Conservation (phyloP, 2,888 invertebrate species). For the Mesoligia furuncula region DNA sequence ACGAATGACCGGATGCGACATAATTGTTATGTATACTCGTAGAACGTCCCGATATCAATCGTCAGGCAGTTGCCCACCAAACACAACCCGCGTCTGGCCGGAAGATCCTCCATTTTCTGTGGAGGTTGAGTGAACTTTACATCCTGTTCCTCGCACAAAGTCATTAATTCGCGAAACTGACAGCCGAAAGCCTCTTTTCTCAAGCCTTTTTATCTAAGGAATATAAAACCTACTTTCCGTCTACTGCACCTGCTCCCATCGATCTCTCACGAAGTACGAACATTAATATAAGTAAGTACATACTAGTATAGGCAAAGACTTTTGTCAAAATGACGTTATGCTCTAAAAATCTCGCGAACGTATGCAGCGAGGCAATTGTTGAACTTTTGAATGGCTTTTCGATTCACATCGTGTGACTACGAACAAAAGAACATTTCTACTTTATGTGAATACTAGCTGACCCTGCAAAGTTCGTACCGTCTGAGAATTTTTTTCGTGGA, state of each 20-base stretch:
- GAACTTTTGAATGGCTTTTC: slow-evolving; percentile 28
- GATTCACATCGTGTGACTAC: slow-evolving; percentile 11
- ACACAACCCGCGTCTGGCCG: too few species aligned
- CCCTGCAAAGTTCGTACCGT: too few species aligned
- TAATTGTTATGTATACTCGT: too few species aligned
- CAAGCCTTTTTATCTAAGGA: not conserved
- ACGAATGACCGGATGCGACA: too few species aligned
- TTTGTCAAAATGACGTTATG: slow-evolving; percentile 30
- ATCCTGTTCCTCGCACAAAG: not conserved
- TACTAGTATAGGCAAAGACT: slow-evolving; percentile 11
- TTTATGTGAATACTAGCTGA: not conserved
- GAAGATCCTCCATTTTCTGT: not conserved
- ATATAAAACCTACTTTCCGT: not conserved
- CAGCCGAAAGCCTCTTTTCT: not conserved
- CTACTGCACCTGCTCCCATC: slow-evolving; percentile 6
- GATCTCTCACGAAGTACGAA: slow-evolving; percentile 2
- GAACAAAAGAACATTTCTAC: slow-evolving; percentile 26
- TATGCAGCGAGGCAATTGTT: slow-evolving; percentile 34
- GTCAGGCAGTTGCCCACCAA: not conserved
- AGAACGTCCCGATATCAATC: not conserved
- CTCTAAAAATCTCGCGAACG: slow-evolving; percentile 38
- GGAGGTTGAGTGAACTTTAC: too few species aligned
- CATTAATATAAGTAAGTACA: slow-evolving; percentile 10
- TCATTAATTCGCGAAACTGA: not conserved
- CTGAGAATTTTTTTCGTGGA: too few species aligned